phyloP scores from a whole-genome alignment of 2,888 invertebrate genomes.

The Synanthedon formicaeformis region DNA sequence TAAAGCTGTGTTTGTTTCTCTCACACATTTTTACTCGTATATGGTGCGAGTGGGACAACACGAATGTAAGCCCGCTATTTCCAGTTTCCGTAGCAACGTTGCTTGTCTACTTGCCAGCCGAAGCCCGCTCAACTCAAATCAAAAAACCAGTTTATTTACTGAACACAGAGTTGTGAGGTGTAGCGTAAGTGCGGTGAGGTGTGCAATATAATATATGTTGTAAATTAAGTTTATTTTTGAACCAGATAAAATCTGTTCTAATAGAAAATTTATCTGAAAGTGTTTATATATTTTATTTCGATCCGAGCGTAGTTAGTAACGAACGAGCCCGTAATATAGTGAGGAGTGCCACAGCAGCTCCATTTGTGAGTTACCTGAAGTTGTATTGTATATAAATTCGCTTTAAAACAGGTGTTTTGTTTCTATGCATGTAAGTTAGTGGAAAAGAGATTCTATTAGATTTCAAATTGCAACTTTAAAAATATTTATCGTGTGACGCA shows the following conservation, averaged over 20 bases:
- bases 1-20: not conserved
- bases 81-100: not conserved
- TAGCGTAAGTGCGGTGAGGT: slow-evolving; percentile 12
- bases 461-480: slow-evolving; percentile 16
- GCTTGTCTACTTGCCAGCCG: not conserved
- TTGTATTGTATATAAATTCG: slow-evolving; percentile 42
- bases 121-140: slow-evolving; percentile 18
- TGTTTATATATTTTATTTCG: too few species aligned
- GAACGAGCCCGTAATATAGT: not conserved
- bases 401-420: slow-evolving; percentile 38
- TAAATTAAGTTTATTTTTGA: slow-evolving; percentile 9
- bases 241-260: not conserved
- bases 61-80: not conserved
- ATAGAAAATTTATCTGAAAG: too few species aligned
- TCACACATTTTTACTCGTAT: not conserved
- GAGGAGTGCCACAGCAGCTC: slow-evolving; percentile 6
- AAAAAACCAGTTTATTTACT: slow-evolving; percentile 67
- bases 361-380: slow-evolving; percentile 22
- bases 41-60: not conserved
- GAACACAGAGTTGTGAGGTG: slow-evolving; percentile 31
- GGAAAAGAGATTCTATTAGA: slow-evolving; percentile 23
- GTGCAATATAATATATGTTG: slow-evolving; percentile 16
- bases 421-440: slow-evolving; percentile 20
- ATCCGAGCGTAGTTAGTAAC: too few species aligned
- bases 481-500: slow-evolving; percentile 38